Evolutionary conservation across 2,113 vertebrate genomes (phyloP).

Genomic region (Phocoena sinus): DNA sequence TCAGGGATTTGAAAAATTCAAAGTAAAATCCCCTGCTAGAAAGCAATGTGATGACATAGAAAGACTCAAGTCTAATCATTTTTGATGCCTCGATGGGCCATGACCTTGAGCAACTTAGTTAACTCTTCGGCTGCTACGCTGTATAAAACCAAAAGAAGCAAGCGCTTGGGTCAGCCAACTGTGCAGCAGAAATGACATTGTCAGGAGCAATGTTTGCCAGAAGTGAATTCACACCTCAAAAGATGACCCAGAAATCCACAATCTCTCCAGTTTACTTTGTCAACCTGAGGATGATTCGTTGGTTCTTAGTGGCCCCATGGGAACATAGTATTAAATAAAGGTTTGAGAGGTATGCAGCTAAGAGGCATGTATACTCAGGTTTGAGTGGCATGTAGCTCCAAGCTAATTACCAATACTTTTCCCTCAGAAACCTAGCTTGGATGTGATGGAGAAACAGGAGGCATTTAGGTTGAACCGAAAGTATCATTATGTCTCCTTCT

Average conservation of each 20-base stretch:
- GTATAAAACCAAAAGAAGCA: not conserved
- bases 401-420: not conserved
- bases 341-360: not conserved
- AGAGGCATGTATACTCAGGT: not conserved
- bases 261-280: not conserved
- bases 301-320: rapidly evolving
- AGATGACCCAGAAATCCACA: not conserved
- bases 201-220: not conserved
- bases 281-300: not conserved
- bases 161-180: not conserved
- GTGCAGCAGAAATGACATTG: not conserved
- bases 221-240: not conserved
- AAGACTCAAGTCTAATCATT: not conserved
- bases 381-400: not conserved
- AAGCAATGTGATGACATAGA: not conserved
- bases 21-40: not conserved
- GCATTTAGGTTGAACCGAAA: not conserved
- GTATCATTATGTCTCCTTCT: not conserved
- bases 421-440: not conserved
- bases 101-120: not conserved
- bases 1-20: not conserved
- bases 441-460: not conserved
- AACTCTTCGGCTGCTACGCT: not conserved
- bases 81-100: not conserved
- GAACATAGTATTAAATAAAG: not conserved